phyloP scores from a whole-genome alignment of 2,113 vertebrate genomes.

The Eira barbara region DNA sequence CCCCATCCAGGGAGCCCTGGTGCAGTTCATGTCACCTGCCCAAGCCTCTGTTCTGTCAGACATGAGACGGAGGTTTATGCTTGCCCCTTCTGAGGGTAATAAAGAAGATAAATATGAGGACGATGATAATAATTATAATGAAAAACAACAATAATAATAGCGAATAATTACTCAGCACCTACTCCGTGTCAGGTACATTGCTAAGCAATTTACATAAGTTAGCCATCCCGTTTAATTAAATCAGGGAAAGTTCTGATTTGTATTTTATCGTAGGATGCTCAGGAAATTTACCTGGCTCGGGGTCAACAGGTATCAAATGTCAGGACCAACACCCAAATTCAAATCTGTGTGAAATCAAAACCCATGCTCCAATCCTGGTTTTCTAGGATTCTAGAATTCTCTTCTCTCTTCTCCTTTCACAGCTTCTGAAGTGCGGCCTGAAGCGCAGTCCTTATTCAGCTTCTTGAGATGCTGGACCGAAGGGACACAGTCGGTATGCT shows the following conservation, averaged over 20 bases:
- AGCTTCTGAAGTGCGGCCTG: not conserved
- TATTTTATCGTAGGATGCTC: not conserved
- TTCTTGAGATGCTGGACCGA: not conserved
- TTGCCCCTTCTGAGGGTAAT: not conserved
- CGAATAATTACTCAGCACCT: not conserved
- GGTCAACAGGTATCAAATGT: not conserved
- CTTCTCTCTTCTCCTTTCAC: not conserved
- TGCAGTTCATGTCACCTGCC: too few relatives aligned
- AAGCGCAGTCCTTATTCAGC: not conserved
- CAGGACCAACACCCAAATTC: not conserved
- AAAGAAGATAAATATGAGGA: not conserved
- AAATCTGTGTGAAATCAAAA: not conserved
- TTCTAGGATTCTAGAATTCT: not conserved
- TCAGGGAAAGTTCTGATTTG: not conserved
- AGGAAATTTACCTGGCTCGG: not conserved
- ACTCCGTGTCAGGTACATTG: not conserved
- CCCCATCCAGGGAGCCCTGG: not conserved
- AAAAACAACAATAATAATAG: not conserved
- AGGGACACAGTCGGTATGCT: not conserved
- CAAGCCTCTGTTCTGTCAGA: not conserved
- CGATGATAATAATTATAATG: not conserved
- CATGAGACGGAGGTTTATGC: not conserved
- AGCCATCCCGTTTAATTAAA: not conserved
- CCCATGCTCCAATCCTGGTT: not conserved
- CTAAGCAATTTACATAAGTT: not conserved